A percentile compares a stretch with the other conserved stretches of the same genome.
Conservation (phyloP, 1,140 invertebrate genomes). For the Eufriesea mexicana region DNA sequence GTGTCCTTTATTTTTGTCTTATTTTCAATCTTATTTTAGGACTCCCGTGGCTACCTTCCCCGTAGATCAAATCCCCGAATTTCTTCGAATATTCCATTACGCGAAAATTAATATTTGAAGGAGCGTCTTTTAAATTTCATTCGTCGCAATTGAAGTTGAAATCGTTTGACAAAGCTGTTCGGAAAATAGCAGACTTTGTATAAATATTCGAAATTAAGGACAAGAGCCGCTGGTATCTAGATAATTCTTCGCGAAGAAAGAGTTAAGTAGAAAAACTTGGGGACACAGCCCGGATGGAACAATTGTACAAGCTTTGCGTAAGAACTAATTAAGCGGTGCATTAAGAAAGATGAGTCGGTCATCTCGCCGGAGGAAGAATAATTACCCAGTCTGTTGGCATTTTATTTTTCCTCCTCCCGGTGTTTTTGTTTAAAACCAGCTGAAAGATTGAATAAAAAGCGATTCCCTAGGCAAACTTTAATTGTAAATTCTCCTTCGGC, state of each 20-base stretch:
- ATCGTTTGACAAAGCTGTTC: neutral
- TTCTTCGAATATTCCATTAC: neutral
- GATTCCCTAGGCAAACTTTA: neutral
- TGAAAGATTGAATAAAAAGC: neutral
- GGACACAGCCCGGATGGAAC: neutral
- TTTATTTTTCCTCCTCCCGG: neutral
- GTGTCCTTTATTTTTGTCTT: too few relatives aligned
- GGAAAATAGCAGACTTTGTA: neutral
- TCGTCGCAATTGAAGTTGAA: neutral
- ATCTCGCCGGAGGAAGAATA: neutral
- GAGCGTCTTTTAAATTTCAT: neutral
- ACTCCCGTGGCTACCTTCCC: too few relatives aligned
- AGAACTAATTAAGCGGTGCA: slow-evolving; percentile 24
- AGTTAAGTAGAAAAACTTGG: neutral
- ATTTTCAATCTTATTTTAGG: too few relatives aligned
- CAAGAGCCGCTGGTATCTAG: neutral
- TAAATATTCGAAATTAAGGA: neutral
- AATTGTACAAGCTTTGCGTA: slow-evolving; percentile 13
- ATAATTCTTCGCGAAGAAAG: neutral
- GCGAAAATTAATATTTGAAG: neutral
- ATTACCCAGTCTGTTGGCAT: neutral
- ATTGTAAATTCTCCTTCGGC: slow-evolving; percentile 1
- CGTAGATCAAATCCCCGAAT: neutral
- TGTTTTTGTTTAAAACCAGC: slow-evolving; percentile 9
- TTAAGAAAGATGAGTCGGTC: neutral